phyloP scores from a whole-genome alignment of 1,140 invertebrate species.

The Gerris buenoi region DNA sequence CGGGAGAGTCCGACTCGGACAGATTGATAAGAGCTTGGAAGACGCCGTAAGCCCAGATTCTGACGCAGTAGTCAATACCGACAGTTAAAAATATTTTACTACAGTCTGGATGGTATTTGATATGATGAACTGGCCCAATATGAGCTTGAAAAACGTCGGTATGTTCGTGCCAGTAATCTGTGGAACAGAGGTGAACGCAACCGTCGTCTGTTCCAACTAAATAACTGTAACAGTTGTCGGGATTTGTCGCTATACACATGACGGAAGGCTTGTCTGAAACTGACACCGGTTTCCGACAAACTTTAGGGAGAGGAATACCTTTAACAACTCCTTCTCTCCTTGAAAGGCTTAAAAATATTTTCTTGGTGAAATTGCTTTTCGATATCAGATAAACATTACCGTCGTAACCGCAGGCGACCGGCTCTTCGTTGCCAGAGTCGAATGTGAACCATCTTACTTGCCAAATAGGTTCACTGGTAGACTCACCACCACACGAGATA shows the following conservation, averaged over 20 bases:
- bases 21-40: background rate
- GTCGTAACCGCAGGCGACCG: background rate
- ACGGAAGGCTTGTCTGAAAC: background rate
- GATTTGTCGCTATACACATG: background rate
- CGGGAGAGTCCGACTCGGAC: background rate
- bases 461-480: background rate
- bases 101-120: background rate
- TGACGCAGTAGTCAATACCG: background rate
- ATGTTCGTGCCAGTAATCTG: constrained; percentile 2
- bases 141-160: constrained; percentile 1
- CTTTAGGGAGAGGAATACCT: background rate
- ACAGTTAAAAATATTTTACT: background rate
- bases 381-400: background rate
- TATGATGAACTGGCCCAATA: background rate
- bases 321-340: background rate
- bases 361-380: background rate
- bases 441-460: background rate
- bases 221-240: background rate
- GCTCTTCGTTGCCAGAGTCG: background rate
- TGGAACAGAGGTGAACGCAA: background rate
- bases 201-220: constrained; percentile 1
- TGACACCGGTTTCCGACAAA: background rate
- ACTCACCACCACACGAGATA: background rate
- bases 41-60: background rate
- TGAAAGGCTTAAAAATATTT: background rate